Conservation (phyloP, 2,888 invertebrate species). For the Tupiocoris notatus region DNA sequence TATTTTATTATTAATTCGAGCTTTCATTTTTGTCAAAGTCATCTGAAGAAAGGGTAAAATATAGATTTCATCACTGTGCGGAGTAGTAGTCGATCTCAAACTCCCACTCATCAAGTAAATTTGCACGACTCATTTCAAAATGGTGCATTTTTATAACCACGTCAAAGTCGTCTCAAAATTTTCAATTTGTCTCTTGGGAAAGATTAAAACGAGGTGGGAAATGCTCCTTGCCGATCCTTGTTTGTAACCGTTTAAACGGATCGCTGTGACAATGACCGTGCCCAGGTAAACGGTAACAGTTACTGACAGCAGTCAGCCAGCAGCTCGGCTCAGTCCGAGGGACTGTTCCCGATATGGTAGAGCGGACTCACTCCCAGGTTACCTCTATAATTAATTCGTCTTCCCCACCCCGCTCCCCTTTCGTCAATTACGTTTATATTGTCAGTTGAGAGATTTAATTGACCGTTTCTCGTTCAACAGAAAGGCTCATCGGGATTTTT, state of each 20-base stretch:
- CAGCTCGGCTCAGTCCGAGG: background rate
- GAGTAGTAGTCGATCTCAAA: no score
- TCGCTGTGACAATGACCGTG: background rate
- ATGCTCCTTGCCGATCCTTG: background rate
- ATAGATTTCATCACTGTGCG: no score
- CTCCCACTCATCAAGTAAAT: no score
- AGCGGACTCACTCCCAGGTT: conserved; percentile 35
- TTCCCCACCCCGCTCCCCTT: conserved; percentile 13
- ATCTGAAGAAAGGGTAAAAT: no score
- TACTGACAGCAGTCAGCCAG: background rate
- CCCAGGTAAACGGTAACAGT: background rate
- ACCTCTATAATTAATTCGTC: conserved; percentile 11
- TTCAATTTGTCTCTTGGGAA: no score
- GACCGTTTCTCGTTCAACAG: conserved; percentile 21
- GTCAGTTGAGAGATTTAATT: conserved; percentile 39
- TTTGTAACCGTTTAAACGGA: background rate
- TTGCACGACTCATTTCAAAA: no score
- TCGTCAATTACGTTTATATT: conserved; percentile 32
- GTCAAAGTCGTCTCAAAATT: no score
- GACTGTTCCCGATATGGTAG: conserved; percentile 34
- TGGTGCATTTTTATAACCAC: no score
- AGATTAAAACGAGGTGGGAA: no score
- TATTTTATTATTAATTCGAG: no score
- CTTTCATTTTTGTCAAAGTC: no score
- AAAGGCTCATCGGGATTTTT: conserved; percentile 27